Conservation (phyloP, 2,888 invertebrate genomes). For the Athalia cordata region DNA sequence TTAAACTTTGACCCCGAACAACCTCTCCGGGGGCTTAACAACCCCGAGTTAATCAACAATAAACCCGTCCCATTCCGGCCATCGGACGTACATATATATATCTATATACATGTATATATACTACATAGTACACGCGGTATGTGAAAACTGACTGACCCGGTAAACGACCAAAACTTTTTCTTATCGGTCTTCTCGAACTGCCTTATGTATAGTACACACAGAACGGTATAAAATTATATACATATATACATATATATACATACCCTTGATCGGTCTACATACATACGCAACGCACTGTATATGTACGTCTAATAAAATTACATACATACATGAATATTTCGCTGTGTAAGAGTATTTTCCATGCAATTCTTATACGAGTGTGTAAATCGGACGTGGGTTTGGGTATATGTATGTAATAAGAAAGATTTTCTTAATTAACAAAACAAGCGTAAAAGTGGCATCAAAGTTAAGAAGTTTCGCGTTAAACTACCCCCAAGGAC, state of each 20-base stretch:
- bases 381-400: too few relatives aligned
- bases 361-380: too few relatives aligned
- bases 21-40: constrained; percentile 41
- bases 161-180: constrained; percentile 38
- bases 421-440: constrained; percentile 54
- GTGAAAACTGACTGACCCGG: not conserved
- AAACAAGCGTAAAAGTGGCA: constrained; percentile 54
- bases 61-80: constrained; percentile 9
- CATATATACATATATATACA: not conserved
- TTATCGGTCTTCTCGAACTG: constrained; percentile 11
- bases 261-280: constrained; percentile 3
- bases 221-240: not conserved
- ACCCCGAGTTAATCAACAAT: constrained; percentile 42
- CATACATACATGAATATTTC: not conserved
- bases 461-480: constrained; percentile 50
- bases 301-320: not conserved
- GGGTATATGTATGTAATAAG: too few relatives aligned
- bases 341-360: too few relatives aligned
- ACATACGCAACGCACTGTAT: not conserved
- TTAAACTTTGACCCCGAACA: constrained; percentile 40
- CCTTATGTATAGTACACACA: not conserved
- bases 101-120: not conserved
- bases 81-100: not conserved
- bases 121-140: not conserved
- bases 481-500: constrained; percentile 4